Evolutionary conservation across 1,140 invertebrate genomes (phyloP).

Genomic region (Drosophila erecta): DNA sequence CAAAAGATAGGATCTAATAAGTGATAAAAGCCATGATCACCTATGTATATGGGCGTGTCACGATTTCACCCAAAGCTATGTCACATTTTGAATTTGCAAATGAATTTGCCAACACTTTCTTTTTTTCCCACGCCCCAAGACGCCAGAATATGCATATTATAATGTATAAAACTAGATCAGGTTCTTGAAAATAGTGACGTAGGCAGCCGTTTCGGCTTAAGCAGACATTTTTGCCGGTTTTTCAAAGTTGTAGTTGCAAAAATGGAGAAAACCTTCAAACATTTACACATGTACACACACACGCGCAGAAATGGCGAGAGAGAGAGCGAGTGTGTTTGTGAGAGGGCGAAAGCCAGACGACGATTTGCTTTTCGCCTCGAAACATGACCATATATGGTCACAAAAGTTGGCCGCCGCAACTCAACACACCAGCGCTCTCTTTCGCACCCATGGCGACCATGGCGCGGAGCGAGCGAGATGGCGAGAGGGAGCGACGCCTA

Average conservation of each 20-base stretch:
- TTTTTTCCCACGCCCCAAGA: slow-evolving; percentile 70
- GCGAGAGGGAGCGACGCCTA: slow-evolving; percentile 15
- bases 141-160: neutral
- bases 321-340: slow-evolving; percentile 12
- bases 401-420: slow-evolving; percentile 68
- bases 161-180: slow-evolving; percentile 30
- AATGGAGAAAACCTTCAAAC: slow-evolving; percentile 70
- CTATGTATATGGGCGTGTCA: slow-evolving; percentile 34
- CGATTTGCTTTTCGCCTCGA: slow-evolving; percentile 56
- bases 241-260: slow-evolving; percentile 56
- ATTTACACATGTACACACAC: neutral
- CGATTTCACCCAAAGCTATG: slow-evolving; percentile 30
- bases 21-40: too few relatives aligned
- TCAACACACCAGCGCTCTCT: slow-evolving; percentile 59
- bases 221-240: slow-evolving; percentile 39
- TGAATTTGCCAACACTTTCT: slow-evolving; percentile 65
- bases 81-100: slow-evolving; percentile 39
- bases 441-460: slow-evolving; percentile 48
- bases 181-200: slow-evolving; percentile 47
- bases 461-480: slow-evolving; percentile 29
- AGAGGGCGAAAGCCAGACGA: slow-evolving; percentile 64
- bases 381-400: slow-evolving; percentile 85
- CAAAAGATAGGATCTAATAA: neutral
- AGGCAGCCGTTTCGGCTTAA: slow-evolving; percentile 60
- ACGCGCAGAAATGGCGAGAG: neutral